Evolutionary conservation across 2,888 invertebrate genomes (phyloP).

Genomic region (Blastobasis lacticolella): DNA sequence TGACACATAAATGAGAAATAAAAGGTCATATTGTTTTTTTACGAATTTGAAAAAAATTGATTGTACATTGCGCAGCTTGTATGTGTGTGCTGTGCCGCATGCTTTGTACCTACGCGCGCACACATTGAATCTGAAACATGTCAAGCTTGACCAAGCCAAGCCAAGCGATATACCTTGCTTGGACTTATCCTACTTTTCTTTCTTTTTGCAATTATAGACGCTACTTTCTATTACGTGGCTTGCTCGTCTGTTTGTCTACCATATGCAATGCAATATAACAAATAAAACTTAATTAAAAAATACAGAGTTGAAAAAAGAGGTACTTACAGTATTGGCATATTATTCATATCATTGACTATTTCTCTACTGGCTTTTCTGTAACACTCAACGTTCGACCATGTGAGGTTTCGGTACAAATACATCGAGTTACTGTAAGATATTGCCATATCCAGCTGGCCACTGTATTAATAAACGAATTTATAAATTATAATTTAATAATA

Average conservation of each 20-base stretch:
- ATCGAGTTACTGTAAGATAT: slow-evolving; percentile 3
- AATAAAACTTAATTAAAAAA: too few relatives aligned
- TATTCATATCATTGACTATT: background rate
- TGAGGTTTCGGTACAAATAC: slow-evolving; percentile 1
- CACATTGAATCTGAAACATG: too few relatives aligned
- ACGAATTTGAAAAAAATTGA: too few relatives aligned
- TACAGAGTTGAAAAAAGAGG: too few relatives aligned
- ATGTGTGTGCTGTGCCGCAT: too few relatives aligned
- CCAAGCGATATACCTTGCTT: background rate
- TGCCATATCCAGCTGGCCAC: slow-evolving; percentile 5
- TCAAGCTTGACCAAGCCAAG: too few relatives aligned
- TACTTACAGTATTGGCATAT: background rate
- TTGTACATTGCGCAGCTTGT: too few relatives aligned
- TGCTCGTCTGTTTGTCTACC: background rate
- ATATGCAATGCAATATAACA: too few relatives aligned
- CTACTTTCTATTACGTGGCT: background rate
- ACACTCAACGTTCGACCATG: background rate
- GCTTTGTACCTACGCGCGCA: too few relatives aligned
- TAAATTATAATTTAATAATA: too few relatives aligned
- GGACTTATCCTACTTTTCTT: background rate
- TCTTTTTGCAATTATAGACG: background rate
- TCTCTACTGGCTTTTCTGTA: background rate
- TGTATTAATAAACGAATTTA: background rate
- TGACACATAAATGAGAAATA: too few relatives aligned
- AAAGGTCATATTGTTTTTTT: too few relatives aligned